Percentiles rank a stretch among this genome's conserved stretches.
These are phyloP conservation scores for Helicoverpa assulta DNA, from an alignment of 2,888 invertebrate species.

Conservation along the genomic window DNA sequence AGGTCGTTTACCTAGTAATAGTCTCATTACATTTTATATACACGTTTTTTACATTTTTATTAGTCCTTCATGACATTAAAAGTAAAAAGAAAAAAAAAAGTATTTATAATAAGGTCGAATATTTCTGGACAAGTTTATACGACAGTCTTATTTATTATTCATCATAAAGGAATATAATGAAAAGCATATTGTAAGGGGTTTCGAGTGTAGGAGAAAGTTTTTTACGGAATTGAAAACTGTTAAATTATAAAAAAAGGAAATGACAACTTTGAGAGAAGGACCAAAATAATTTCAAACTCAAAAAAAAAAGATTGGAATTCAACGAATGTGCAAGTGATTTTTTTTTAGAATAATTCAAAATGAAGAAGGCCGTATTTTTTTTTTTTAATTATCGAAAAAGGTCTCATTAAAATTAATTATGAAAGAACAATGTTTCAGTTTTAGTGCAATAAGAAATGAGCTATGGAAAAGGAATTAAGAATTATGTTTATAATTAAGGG, in stretches of 20 bases:
- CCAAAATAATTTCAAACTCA: conserved; percentile 3
- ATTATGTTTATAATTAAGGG: conserved; percentile 34
- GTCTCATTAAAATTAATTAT: conserved; percentile 8
- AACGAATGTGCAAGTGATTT: conserved; percentile 23
- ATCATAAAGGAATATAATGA: conserved; percentile 28
- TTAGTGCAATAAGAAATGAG: conserved; percentile 48
- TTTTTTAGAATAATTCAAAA: neutral
- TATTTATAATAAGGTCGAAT: conserved; percentile 35
- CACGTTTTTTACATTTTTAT: conserved; percentile 13
- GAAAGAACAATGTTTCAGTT: conserved; percentile 20
- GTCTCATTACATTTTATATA: neutral
- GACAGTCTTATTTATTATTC: conserved; percentile 15
- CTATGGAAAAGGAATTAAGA: conserved; percentile 9
- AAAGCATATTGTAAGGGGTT: conserved; percentile 40
- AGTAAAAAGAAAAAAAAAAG: conserved; percentile 8
- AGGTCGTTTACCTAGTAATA: conserved; percentile 1
- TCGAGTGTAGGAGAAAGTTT: neutral
- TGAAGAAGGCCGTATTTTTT: neutral
- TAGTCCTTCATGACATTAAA: neutral
- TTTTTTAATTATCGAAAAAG: neutral
- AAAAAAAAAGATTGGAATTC: neutral
- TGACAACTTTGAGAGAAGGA: neutral
- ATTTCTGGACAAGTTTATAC: conserved; percentile 50
- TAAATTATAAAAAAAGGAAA: neutral
- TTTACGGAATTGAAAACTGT: neutral